These are phyloP conservation scores for Omphaloscelis lunosa DNA, from an alignment of 2,888 invertebrate genomes.

Conservation along the genomic window DNA sequence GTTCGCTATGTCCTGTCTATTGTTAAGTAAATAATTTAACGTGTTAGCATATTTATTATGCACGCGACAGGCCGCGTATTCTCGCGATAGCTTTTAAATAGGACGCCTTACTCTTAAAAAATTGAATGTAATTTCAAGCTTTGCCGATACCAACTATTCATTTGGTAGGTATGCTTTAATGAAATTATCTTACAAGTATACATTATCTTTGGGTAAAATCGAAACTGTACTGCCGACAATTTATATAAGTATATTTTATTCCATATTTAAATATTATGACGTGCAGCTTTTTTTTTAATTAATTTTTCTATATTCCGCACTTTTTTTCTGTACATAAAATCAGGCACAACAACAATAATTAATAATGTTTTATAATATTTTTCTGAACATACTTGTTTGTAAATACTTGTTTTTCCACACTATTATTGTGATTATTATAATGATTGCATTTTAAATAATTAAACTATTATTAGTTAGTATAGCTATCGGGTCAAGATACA, in stretches of 20 bases:
- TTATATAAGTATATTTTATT: background rate
- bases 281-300: background rate
- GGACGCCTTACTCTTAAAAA: too few species aligned
- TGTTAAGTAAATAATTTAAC: too few species aligned
- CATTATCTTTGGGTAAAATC: background rate
- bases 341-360: slow-evolving; percentile 26
- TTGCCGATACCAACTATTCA: background rate
- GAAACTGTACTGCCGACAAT: background rate
- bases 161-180: background rate
- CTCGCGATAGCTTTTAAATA: too few species aligned
- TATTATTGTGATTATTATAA: slow-evolving; percentile 43
- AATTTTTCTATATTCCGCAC: background rate
- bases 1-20: too few species aligned
- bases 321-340: slow-evolving; percentile 24
- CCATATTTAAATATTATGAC: background rate
- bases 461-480: slow-evolving; percentile 41
- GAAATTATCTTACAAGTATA: background rate
- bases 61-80: too few species aligned
- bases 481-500: slow-evolving; percentile 3
- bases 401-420: slow-evolving; percentile 39
- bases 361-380: slow-evolving; percentile 28
- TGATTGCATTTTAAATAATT: slow-evolving; percentile 36
- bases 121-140: slow-evolving; percentile 1
- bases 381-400: slow-evolving; percentile 31
- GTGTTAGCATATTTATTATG: too few species aligned